Conservation (phyloP, 2,888 invertebrate genomes). For the Seira ritae region DNA sequence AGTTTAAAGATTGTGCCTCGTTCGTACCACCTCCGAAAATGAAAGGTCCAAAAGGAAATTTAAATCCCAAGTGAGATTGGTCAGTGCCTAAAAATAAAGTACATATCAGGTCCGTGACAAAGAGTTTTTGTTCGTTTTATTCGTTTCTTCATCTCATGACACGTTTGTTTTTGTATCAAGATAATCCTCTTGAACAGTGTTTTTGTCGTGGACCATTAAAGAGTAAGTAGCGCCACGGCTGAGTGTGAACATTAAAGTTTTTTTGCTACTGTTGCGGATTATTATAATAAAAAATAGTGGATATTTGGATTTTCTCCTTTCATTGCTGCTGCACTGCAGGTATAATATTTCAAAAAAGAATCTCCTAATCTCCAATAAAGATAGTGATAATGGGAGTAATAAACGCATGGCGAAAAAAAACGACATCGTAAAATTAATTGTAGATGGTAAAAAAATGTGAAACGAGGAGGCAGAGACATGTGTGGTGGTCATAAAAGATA, state of each 20-base stretch:
- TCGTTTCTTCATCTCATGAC: constrained; percentile 1
- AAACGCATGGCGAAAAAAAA: constrained; percentile 20
- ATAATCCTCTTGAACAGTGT: constrained; percentile 16
- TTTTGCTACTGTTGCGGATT: background rate
- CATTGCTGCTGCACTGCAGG: constrained; percentile 4
- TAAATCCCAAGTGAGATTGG: too few species aligned
- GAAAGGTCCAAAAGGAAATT: too few species aligned
- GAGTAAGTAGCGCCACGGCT: background rate
- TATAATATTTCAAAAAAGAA: constrained; percentile 20
- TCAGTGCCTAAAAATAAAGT: background rate
- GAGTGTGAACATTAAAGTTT: background rate
- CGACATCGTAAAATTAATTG: constrained; percentile 18
- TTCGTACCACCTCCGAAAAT: too few species aligned
- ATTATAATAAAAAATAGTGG: background rate
- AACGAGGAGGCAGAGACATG: background rate
- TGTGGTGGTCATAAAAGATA: constrained; percentile 15
- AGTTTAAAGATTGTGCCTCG: too few species aligned
- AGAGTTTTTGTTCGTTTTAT: background rate
- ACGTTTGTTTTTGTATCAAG: constrained; percentile 15
- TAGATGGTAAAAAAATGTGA: constrained; percentile 12
- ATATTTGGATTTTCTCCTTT: background rate
- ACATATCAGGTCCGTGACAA: background rate
- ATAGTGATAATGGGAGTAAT: constrained; percentile 17
- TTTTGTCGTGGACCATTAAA: background rate
- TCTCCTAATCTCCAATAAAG: constrained; percentile 22